Evolutionary conservation across 2,113 vertebrate genomes (phyloP).

Genomic region (Eptesicus fuscus): DNA sequence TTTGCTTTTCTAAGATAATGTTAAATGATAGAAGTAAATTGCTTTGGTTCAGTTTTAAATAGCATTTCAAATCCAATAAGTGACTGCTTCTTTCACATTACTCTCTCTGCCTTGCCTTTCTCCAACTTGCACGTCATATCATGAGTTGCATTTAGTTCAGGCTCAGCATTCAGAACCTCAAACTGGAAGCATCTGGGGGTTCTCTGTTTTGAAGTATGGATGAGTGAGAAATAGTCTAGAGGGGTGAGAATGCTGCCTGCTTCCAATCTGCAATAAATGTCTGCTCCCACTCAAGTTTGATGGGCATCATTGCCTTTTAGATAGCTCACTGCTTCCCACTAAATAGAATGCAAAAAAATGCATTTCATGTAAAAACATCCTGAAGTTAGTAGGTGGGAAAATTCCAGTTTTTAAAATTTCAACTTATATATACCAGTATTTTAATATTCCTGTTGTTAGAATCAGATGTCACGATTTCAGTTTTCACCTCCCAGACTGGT

Average conservation of each 20-base stretch:
- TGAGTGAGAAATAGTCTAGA: conserved; percentile 67
- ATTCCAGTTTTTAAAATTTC: not conserved
- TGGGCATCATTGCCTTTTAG: conserved; percentile 64
- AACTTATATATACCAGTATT: not conserved
- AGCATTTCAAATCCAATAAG: conserved; percentile 64
- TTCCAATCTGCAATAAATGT: conserved; percentile 68
- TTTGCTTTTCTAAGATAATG: conserved; percentile 47
- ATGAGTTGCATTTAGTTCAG: conserved; percentile 70
- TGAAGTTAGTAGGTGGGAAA: not conserved
- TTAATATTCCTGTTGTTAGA: not conserved
- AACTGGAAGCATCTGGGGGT: conserved; percentile 72
- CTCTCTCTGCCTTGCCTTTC: conserved; percentile 44
- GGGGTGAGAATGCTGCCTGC: conserved; percentile 69
- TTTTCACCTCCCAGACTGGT: not conserved
- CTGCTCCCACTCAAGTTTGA: conserved; percentile 55
- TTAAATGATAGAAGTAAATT: conserved; percentile 39
- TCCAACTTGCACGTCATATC: conserved; percentile 70
- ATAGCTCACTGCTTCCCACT: conserved; percentile 45
- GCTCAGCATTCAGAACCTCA: conserved; percentile 60
- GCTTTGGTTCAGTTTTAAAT: conserved; percentile 49
- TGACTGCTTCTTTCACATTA: conserved; percentile 58
- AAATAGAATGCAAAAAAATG: not conserved
- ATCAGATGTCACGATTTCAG: not conserved
- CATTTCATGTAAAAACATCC: not conserved
- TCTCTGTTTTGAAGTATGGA: conserved; percentile 63